Base-by-base conservation (phyloP, 2,888 invertebrate species). In the Brachyptera risi region DNA sequence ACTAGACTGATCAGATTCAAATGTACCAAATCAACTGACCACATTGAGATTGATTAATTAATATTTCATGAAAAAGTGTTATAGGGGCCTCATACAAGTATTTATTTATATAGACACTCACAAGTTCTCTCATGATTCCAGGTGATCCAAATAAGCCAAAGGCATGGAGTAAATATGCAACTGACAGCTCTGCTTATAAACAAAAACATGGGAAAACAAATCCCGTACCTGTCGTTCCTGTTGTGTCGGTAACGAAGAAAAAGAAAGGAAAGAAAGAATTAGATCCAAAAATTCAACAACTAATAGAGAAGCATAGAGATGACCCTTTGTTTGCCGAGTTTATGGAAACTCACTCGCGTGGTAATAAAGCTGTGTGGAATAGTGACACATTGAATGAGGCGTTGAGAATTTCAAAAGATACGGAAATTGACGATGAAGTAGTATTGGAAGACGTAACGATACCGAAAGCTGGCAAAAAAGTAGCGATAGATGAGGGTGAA, bases 151-250 rank as follows among this genome's bases (percentile, higher is more conserved):
- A 80, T 57, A 96, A 96, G 74, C 92, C 94, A 1, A 84, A 90
- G 74, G 84, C 96, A 0, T 96, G 96, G 95, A 96, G 95, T 74
- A 95, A 94, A 78, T 88, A 96, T 78, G 84, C 94, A 1, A 74
- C 82, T 37, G 92, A 92, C 63, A 91, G 88, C 72, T 82, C 84
- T 61, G 83, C 83, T 3, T 83, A 80, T 69, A 82, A 83, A 68
- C 82, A 80, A 65, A 69, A 78, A 23, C 77, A 80, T 68, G 74
- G 76, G 67, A 71, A 7, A 15, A 15, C 77, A 69, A 66, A 67
- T 11, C 64, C 63, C 37, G 67, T 66, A 13, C 64, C 63, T 40
- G 35, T 62, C 7, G 19, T 44, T 42, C 69, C 69, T 67, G 66
- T 72, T 24, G 47, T 24, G 11, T 5, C 11, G 3, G 44, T 17